Conservation (phyloP, 1,140 invertebrate species). For the Trigoniulus corallinus region DNA sequence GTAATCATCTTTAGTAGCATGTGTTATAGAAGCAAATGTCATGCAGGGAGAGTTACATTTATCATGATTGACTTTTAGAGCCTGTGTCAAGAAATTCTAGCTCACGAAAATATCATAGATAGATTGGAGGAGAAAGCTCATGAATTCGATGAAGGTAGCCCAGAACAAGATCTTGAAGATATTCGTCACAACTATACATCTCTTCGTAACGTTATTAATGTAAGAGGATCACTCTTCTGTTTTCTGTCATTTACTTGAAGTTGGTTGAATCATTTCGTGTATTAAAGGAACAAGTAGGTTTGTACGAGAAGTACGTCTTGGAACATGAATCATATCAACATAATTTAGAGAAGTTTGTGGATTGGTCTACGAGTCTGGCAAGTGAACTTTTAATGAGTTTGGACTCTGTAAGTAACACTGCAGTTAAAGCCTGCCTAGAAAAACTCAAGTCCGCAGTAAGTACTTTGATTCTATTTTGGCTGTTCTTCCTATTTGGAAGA, state of each 20-base stretch:
- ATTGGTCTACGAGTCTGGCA: conserved; percentile 52
- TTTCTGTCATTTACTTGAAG: no score
- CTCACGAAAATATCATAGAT: conserved; percentile 57
- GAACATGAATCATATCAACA: conserved; percentile 69
- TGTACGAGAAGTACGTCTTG: conserved; percentile 48
- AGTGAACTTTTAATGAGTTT: conserved; percentile 31
- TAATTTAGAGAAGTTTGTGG: conserved; percentile 50
- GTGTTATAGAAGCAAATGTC: not conserved
- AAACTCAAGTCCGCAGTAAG: no score
- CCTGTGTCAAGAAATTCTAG: conserved; percentile 57
- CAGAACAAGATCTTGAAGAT: conserved; percentile 45
- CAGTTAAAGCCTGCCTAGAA: no score
- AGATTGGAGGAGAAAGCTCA: conserved; percentile 58
- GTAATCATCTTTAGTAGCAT: conserved; percentile 14
- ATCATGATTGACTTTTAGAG: no score
- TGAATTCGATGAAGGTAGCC: conserved; percentile 52
- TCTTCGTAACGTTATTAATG: conserved; percentile 40
- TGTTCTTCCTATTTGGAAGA: no score
- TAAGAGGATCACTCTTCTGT: not conserved
- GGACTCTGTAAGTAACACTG: not conserved
- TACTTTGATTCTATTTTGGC: no score
- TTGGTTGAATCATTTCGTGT: not conserved
- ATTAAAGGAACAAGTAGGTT: conserved; percentile 38
- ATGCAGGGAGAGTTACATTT: no score
- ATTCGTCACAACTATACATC: conserved; percentile 49